Evolutionary conservation across 2,888 invertebrate species (phyloP).

Genomic region (Lochmaea crataegi): DNA sequence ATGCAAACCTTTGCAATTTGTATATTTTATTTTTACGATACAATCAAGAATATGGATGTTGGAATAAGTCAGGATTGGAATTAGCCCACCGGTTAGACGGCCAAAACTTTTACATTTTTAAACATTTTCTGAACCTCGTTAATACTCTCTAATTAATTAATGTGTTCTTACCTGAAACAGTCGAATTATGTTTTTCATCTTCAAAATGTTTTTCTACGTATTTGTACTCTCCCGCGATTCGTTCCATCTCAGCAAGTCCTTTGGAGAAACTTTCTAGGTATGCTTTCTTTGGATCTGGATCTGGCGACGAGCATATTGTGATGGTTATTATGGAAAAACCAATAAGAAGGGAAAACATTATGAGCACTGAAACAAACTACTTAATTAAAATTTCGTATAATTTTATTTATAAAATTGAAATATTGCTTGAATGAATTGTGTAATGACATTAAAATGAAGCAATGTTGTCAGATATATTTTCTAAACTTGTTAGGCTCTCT

Average conservation of each 20-base stretch:
- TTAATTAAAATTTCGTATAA: background rate
- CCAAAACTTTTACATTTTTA: no score
- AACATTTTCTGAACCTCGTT: no score
- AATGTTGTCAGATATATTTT: no score
- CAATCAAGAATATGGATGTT: no score
- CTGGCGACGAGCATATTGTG: conserved; percentile 42
- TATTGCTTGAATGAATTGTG: no score
- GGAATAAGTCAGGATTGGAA: no score
- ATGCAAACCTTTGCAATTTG: no score
- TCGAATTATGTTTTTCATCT: conserved; percentile 49
- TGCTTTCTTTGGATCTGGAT: conserved; percentile 57
- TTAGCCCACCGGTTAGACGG: no score
- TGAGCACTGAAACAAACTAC: background rate
- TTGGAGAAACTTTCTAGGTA: conserved; percentile 56
- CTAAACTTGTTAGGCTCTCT: no score
- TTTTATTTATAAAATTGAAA: background rate
- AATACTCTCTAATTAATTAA: no score
- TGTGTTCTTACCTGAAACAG: conserved; percentile 47
- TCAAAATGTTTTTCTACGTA: conserved; percentile 51
- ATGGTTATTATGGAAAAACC: background rate
- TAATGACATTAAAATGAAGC: no score
- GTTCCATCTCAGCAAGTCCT: conserved; percentile 54
- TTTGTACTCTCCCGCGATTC: conserved; percentile 45
- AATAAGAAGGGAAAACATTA: background rate
- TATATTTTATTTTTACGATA: no score